Conservation (phyloP, 2,888 invertebrate species). For the Microlaimidae sp. region DNA sequence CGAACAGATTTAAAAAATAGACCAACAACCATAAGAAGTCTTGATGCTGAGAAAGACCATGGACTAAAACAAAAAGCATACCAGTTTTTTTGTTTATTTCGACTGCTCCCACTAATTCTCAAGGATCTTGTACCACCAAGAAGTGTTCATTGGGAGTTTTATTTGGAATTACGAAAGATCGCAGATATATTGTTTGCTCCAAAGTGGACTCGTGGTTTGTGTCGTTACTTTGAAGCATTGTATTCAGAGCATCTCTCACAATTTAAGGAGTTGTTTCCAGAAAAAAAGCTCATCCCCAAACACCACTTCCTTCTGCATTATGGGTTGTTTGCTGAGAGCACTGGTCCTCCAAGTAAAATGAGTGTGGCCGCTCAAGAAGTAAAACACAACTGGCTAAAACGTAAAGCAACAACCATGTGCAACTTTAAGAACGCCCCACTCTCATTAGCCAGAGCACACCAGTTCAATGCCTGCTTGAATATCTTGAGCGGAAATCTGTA, state of each 20-base stretch:
- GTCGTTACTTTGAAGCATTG: not conserved
- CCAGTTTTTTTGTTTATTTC: not conserved
- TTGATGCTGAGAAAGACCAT: not conserved
- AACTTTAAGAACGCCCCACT: not conserved
- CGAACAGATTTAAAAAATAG: not conserved
- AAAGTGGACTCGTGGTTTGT: not conserved
- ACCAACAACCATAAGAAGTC: not conserved
- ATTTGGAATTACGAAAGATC: not conserved
- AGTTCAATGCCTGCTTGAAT: too few relatives aligned
- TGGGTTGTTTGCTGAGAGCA: not conserved
- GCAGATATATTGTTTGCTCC: not conserved
- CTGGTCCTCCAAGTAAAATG: not conserved
- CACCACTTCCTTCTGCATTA: constrained; percentile 3
- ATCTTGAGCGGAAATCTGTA: too few relatives aligned
- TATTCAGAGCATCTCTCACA: not conserved
- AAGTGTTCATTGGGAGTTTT: not conserved
- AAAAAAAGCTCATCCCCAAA: not conserved
- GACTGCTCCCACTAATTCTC: not conserved
- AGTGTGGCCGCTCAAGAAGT: not conserved
- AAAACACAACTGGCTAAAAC: not conserved
- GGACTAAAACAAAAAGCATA: not conserved
- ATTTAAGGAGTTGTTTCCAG: not conserved
- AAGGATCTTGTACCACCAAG: not conserved
- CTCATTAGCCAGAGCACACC: too few relatives aligned
- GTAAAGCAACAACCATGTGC: not conserved